These are phyloP conservation scores for Brachylomia viminalis DNA, from an alignment of 2,888 invertebrate genomes.

Conservation along the genomic window DNA sequence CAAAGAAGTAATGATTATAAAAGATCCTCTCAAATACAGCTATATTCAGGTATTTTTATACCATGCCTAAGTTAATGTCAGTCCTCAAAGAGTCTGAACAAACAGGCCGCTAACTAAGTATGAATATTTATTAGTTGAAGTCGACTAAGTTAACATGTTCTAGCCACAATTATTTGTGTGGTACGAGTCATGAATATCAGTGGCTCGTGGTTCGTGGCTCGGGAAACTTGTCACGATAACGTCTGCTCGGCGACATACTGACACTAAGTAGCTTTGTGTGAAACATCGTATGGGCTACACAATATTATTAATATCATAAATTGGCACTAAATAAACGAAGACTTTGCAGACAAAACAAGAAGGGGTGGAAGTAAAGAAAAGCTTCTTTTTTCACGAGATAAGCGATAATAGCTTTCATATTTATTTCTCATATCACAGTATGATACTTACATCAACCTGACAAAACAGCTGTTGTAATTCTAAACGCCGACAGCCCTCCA, in stretches of 20 bases:
- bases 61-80: slow-evolving; percentile 39
- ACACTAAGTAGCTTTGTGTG: slow-evolving; percentile 30
- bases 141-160: slow-evolving; percentile 41
- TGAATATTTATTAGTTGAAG: slow-evolving; percentile 54
- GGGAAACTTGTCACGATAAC: slow-evolving; percentile 19
- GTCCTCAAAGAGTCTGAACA: slow-evolving; percentile 27
- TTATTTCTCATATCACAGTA: slow-evolving; percentile 1
- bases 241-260: slow-evolving; percentile 23
- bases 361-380: background rate
- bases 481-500: background rate
- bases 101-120: slow-evolving; percentile 34
- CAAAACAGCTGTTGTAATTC: slow-evolving; percentile 3
- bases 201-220: background rate
- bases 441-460: background rate
- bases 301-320: slow-evolving; percentile 43
- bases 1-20: background rate
- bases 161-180: slow-evolving; percentile 35
- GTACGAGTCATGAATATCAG: slow-evolving; percentile 32
- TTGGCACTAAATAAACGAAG: slow-evolving; percentile 19
- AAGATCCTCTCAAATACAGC: background rate
- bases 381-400: background rate
- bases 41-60: background rate
- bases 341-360: background rate
- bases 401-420: background rate
- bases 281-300: slow-evolving; percentile 3